Evolutionary conservation across 2,888 invertebrate species (phyloP).

Genomic region (Macrophya alboannulata): DNA sequence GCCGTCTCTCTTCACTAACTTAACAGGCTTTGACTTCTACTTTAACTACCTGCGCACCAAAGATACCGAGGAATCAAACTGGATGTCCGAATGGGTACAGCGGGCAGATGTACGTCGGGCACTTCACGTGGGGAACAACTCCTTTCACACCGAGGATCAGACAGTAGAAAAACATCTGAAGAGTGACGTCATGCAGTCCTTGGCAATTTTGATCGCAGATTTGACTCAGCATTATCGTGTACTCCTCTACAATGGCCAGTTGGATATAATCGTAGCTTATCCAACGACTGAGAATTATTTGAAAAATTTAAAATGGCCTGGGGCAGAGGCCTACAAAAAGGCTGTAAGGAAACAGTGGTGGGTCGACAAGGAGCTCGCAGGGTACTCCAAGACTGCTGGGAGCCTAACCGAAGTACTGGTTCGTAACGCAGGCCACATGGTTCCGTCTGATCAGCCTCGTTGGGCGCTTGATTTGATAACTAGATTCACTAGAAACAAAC

Average conservation of each 20-base stretch:
- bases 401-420: slow-evolving; percentile 79
- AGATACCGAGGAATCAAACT: slow-evolving; percentile 81
- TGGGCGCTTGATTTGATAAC: slow-evolving; percentile 80
- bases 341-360: slow-evolving; percentile 78
- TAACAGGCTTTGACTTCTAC: slow-evolving; percentile 89
- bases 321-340: slow-evolving; percentile 78
- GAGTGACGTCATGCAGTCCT: slow-evolving; percentile 91
- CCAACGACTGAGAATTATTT: slow-evolving; percentile 92
- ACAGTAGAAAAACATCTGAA: slow-evolving; percentile 88
- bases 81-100: slow-evolving; percentile 85
- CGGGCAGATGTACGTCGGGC: slow-evolving; percentile 84
- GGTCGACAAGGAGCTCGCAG: slow-evolving; percentile 78
- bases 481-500: slow-evolving; percentile 75
- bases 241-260: slow-evolving; percentile 93
- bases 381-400: slow-evolving; percentile 77
- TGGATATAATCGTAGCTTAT: slow-evolving; percentile 95
- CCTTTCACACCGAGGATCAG: slow-evolving; percentile 84
- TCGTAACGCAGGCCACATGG: slow-evolving; percentile 81
- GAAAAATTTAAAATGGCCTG: slow-evolving; percentile 81
- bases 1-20: slow-evolving; percentile 86
- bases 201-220: slow-evolving; percentile 88
- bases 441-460: slow-evolving; percentile 80
- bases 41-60: slow-evolving; percentile 87
- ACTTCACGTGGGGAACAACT: slow-evolving; percentile 92
- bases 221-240: slow-evolving; percentile 87